A percentile compares a stretch with the other conserved stretches of the same genome.
phyloP scores from a whole-genome alignment of 2,888 invertebrate species.

The Acheta domesticus region DNA sequence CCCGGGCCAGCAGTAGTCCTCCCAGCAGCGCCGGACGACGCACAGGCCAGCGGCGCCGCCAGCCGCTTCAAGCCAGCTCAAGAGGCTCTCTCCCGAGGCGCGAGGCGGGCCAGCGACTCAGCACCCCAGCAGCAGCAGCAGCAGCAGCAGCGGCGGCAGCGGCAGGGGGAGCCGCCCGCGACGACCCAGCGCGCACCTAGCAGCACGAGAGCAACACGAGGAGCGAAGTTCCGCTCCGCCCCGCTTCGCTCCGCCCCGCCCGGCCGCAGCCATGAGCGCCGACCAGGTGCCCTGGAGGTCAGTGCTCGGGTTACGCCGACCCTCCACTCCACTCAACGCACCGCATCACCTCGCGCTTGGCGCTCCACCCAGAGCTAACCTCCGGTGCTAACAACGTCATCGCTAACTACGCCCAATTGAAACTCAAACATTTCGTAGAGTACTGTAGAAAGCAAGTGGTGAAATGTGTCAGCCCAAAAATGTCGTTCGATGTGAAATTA shows the following conservation, averaged over 20 bases:
- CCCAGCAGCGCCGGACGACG: neutral
- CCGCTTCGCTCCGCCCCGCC: too few species aligned
- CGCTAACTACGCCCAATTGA: too few species aligned
- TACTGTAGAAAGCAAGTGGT: too few species aligned
- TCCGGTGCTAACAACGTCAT: too few species aligned
- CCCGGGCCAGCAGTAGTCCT: neutral
- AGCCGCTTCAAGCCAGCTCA: neutral
- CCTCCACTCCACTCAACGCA: too few species aligned
- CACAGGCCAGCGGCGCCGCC: neutral
- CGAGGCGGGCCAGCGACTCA: neutral
- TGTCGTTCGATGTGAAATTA: too few species aligned
- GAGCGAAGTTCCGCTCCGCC: neutral
- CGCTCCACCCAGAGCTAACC: too few species aligned
- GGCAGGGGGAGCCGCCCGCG: neutral
- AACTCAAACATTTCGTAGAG: too few species aligned
- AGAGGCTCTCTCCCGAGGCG: neutral
- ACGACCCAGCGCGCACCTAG: neutral
- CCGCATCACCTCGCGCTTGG: too few species aligned
- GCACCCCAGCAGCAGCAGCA: neutral
- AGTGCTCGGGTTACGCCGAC: neutral
- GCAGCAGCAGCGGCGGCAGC: neutral
- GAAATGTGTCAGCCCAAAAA: too few species aligned
- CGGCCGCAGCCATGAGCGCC: neutral
- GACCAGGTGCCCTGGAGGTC: constrained; percentile 18
- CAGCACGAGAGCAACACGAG: neutral